Conservation (phyloP, 2,113 vertebrate genomes). For the Hipposideros armiger region DNA sequence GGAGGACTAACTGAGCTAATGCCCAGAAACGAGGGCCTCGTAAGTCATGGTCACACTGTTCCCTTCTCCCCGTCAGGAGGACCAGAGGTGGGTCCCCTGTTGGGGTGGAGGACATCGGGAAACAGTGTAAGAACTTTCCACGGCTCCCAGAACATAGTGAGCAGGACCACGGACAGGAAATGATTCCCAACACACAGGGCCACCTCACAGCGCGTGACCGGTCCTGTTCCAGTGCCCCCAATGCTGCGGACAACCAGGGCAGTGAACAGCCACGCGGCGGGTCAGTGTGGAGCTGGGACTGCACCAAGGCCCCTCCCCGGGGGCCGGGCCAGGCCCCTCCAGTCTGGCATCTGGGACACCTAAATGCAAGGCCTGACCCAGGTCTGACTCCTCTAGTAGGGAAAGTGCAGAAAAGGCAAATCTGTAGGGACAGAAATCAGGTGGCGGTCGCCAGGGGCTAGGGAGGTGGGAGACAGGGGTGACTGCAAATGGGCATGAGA, state of each 20-base stretch:
- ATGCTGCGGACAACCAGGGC: background rate
- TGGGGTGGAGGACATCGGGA: background rate
- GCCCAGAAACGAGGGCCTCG: accelerated
- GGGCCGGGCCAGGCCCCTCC: background rate
- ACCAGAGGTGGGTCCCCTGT: background rate
- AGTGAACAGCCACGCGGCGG: accelerated
- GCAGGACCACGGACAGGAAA: background rate
- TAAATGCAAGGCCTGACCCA: background rate
- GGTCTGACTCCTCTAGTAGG: background rate
- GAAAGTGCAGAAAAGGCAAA: too few relatives aligned
- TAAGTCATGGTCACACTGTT: background rate
- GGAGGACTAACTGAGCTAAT: background rate
- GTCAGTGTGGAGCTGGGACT: background rate
- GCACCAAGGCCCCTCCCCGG: accelerated
- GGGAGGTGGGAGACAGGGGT: accelerated
- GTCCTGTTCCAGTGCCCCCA: background rate
- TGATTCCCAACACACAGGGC: background rate
- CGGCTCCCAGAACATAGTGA: background rate
- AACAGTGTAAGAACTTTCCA: background rate
- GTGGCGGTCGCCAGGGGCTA: accelerated
- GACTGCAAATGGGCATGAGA: background rate
- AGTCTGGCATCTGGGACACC: background rate
- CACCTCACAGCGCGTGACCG: accelerated
- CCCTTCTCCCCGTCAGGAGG: background rate
- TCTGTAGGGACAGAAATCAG: background rate